These are phyloP conservation scores for Arctocebus calabarensis DNA, from an alignment of 2,797 vertebrate genomes.

Conservation along the genomic window DNA sequence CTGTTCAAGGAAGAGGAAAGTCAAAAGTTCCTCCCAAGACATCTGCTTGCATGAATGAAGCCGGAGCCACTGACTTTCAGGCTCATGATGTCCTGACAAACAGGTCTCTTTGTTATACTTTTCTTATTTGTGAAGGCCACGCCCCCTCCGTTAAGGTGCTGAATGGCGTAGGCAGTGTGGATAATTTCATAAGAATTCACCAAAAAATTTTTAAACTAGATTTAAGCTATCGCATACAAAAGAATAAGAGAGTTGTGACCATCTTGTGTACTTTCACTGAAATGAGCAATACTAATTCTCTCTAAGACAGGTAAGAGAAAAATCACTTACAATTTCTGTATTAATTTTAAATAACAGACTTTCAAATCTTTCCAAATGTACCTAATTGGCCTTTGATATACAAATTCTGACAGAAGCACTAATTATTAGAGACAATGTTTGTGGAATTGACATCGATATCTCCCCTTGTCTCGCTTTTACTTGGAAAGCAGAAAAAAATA, in stretches of 20 bases:
- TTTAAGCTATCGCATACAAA: not conserved
- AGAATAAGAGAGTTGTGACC: not conserved
- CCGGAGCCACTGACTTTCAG: not conserved
- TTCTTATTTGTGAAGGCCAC: not conserved
- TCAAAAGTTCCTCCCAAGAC: too few relatives aligned
- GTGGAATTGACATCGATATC: not conserved
- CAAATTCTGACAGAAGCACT: slow-evolving; percentile 10
- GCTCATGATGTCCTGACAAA: not conserved
- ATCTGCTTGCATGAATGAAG: not conserved
- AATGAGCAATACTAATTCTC: not conserved
- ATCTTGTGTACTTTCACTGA: not conserved
- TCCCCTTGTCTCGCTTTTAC: not conserved
- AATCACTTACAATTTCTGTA: slow-evolving; percentile 19
- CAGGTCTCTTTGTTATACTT: not conserved
- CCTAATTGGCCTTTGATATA: not conserved
- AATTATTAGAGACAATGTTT: not conserved
- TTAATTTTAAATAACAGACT: slow-evolving; percentile 55
- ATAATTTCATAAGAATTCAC: not conserved
- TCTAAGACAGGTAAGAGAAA: not conserved
- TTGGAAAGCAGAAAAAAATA: not conserved
- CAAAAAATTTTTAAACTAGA: not conserved
- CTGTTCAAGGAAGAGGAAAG: not conserved
- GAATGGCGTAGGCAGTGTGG: fast-evolving
- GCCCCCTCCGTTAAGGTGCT: fast-evolving
- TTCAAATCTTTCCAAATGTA: slow-evolving; percentile 52